Conservation (phyloP, 2,888 invertebrate species). For the Yponomeuta sedellus region DNA sequence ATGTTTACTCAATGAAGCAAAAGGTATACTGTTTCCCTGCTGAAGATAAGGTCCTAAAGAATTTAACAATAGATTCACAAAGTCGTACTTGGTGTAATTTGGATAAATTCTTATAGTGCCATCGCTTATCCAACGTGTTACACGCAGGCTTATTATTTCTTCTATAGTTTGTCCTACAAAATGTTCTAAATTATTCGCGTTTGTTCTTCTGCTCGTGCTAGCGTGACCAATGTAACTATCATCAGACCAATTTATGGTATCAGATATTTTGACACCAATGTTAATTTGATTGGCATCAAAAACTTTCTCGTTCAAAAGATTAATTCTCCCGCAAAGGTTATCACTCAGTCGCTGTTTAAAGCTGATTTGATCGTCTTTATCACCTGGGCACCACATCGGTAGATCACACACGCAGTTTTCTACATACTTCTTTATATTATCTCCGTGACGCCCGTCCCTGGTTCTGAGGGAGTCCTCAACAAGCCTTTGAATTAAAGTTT, state of each 20-base stretch:
- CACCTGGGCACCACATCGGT: constrained; percentile 36
- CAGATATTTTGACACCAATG: neutral
- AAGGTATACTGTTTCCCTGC: neutral
- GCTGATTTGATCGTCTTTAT: constrained; percentile 25
- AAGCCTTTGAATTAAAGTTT: constrained; percentile 36
- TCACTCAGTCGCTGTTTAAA: constrained; percentile 31
- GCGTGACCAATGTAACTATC: neutral
- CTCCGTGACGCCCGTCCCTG: constrained; percentile 27
- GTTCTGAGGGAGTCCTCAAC: constrained; percentile 25
- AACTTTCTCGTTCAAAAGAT: constrained; percentile 24
- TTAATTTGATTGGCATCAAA: neutral
- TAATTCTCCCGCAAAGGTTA: constrained; percentile 34
- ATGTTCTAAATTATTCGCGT: neutral
- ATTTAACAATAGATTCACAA: neutral
- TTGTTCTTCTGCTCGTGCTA: neutral
- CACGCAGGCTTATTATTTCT: neutral
- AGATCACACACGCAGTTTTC: constrained; percentile 34
- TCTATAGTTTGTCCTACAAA: neutral
- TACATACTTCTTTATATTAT: constrained; percentile 31
- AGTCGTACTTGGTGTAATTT: neutral
- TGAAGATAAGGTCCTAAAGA: neutral
- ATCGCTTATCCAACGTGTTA: neutral
- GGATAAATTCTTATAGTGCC: neutral
- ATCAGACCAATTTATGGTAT: neutral
- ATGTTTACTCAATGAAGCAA: neutral